Base-by-base conservation (phyloP, 2,797 vertebrate genomes). In the Malacoctenus gilli region DNA sequence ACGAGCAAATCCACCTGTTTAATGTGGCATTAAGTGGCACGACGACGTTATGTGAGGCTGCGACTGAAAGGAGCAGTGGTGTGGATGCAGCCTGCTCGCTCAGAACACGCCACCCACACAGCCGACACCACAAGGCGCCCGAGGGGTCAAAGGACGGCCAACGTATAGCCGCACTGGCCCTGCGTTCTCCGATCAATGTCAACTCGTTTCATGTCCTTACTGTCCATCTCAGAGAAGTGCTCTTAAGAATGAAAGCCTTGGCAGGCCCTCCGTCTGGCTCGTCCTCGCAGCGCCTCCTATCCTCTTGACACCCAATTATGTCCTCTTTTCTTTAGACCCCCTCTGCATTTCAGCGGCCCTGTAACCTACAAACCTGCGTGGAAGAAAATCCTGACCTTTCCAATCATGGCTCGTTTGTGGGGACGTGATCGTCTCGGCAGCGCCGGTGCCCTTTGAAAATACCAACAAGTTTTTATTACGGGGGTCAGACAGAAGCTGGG, bases 11-110 rank as follows among this genome's bases (percentile, higher is more conserved):
- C 48, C 34, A 28, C 9, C 14, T 15, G 35, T 50, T 55, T 43
- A 55, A 61, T 54, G 47, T 64, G 37, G 35, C 20, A 47, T 74
- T 48, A 56, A 30, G 30, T 12, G 30, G 36, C n/a, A 28, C 1
- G 0, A 50, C 61, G 32, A 43, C 40, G 32, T 52, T 13, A 35
- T 30, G n/a, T 13, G 12, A 55, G n/a, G 23, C 46, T 47, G 44
- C 32, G n/a, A 14, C 1, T 34, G 20, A 56, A 3, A n/a, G 19
- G n/a, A 50, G 22, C n/a, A 8, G 10, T 1, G 43, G 23, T n/a
- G 21, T 34, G 40, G 20, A 41, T 28, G 5, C 2, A n/a, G 12
- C 23, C 25, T 23, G 5, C 22, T 36, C 11, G n/a, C 18, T 49
- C 15, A 43, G 31, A 46, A 58, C 23, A 40, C 22, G 14, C 15